Conservation (phyloP, 2,797 vertebrate genomes). For the Sebastes alutus region DNA sequence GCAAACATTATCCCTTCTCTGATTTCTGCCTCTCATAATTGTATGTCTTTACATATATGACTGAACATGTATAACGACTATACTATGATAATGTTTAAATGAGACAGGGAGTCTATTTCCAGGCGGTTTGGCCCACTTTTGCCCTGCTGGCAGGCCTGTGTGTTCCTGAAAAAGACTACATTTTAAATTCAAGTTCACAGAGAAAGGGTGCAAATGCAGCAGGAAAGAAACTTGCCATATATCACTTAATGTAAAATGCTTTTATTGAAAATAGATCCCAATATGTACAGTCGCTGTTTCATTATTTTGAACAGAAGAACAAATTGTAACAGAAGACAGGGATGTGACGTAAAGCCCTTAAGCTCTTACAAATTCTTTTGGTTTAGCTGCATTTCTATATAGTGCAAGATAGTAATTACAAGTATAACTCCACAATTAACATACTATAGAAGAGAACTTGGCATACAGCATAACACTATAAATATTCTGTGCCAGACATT, state of each 20-base stretch:
- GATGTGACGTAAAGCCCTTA: slow-evolving; percentile 33
- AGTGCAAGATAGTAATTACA: slow-evolving; percentile 42
- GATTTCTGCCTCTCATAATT: background rate
- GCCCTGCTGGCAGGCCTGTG: background rate
- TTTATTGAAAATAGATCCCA: slow-evolving; percentile 65
- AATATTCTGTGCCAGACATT: slow-evolving; percentile 34
- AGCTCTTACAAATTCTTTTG: slow-evolving; percentile 40
- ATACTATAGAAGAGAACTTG: slow-evolving; percentile 34
- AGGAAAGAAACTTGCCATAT: slow-evolving; percentile 13
- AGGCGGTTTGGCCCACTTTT: background rate
- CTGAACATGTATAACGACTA: background rate
- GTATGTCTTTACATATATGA: background rate
- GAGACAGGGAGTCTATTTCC: background rate
- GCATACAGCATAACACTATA: slow-evolving; percentile 39
- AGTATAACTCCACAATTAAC: slow-evolving; percentile 33
- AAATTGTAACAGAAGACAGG: slow-evolving; percentile 25
- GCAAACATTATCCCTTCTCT: background rate
- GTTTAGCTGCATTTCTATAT: slow-evolving; percentile 41
- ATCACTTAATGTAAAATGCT: slow-evolving; percentile 34
- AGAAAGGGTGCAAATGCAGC: slow-evolving; percentile 6
- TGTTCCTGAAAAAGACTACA: background rate
- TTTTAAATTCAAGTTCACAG: background rate
- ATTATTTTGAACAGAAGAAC: slow-evolving; percentile 25
- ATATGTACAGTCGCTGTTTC: slow-evolving; percentile 18
- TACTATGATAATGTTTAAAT: background rate